Evolutionary conservation across 2,113 vertebrate species (phyloP).

Genomic region (Lutjanus erythropterus): DNA sequence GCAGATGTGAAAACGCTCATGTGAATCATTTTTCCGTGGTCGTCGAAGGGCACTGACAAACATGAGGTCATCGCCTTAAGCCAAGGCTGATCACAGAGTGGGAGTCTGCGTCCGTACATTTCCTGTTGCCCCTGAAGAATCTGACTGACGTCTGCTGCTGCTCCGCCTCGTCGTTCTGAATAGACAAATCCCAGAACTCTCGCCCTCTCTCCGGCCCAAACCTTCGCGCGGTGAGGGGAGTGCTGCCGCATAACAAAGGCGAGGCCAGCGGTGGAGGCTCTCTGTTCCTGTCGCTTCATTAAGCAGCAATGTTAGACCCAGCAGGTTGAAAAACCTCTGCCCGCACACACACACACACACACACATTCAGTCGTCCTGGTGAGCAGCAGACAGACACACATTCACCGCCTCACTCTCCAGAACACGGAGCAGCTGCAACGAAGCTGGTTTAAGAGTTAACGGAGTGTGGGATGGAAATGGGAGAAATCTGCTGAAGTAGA

Average conservation of each 20-base stretch:
- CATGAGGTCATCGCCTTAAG: too few relatives aligned
- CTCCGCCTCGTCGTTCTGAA: constrained; percentile 28
- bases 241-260: constrained; percentile 46
- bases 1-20: too few relatives aligned
- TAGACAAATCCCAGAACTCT: constrained; percentile 53
- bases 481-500: too few relatives aligned
- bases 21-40: too few relatives aligned
- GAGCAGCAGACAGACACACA: constrained; percentile 47
- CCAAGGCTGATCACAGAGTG: constrained; percentile 16
- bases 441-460: neutral
- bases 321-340: constrained; percentile 61
- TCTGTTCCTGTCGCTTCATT: constrained; percentile 66
- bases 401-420: constrained; percentile 15
- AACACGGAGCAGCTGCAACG: constrained; percentile 10
- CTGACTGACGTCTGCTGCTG: constrained; percentile 41
- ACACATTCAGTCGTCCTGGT: constrained; percentile 45
- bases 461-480: too few relatives aligned
- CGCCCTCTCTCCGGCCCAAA: constrained; percentile 46
- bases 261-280: constrained; percentile 56
- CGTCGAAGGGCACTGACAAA: too few relatives aligned
- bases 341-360: constrained; percentile 45
- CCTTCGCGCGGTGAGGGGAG: constrained; percentile 30
- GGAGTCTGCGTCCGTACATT: constrained; percentile 18
- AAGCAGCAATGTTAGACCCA: constrained; percentile 63
- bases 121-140: constrained; percentile 19